Base-by-base conservation (phyloP, 2,888 invertebrate genomes). In the Philopedon plagiatum region DNA sequence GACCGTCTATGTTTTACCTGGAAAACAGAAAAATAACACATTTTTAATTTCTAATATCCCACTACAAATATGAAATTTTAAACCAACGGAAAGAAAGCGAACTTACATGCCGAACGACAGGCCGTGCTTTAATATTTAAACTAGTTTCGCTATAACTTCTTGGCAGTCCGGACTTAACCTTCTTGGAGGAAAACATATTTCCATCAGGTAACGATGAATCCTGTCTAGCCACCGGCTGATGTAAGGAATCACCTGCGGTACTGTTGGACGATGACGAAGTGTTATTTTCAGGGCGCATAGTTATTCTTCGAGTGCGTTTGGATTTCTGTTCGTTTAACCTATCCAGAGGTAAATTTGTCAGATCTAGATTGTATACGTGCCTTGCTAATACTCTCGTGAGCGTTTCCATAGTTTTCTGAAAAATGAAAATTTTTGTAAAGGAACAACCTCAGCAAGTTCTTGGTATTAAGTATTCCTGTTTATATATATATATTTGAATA, bases 391-490 rank as follows among this genome's bases (percentile, higher is more conserved):
- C 98, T 74, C 98, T 89, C 0, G 98, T 99, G 77, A 99, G 85
- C 0, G 97, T 98, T 83, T 98, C 98, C 91, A 99, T 92, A n/a
- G 96, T 97, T 92, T 97, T 97, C 92, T 95, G 78, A 37, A 78
- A 76, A 18, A 57, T 32, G 8, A 23, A n/a, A n/a, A n/a, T n/a
- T n/a, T n/a, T n/a, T n/a, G n/a, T n/a, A n/a, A n/a, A n/a, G n/a
- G n/a, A n/a, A n/a, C n/a, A n/a, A n/a, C n/a, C n/a, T n/a, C n/a
- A n/a, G n/a, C n/a, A n/a, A n/a, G n/a, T n/a, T n/a, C n/a, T n/a
- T n/a, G n/a, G n/a, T n/a, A n/a, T n/a, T n/a, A n/a, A n/a, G n/a
- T n/a, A n/a, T n/a, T n/a, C n/a, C n/a, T n/a, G n/a, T n/a, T n/a
- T n/a, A n/a, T n/a, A n/a, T n/a, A n/a, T n/a, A n/a, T n/a, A n/a